Percentiles rank a stretch among this genome's conserved stretches.
These are phyloP conservation scores for Caenorhabditis imperialis DNA, from an alignment of 2,888 invertebrate species.

Conservation along the genomic window DNA sequence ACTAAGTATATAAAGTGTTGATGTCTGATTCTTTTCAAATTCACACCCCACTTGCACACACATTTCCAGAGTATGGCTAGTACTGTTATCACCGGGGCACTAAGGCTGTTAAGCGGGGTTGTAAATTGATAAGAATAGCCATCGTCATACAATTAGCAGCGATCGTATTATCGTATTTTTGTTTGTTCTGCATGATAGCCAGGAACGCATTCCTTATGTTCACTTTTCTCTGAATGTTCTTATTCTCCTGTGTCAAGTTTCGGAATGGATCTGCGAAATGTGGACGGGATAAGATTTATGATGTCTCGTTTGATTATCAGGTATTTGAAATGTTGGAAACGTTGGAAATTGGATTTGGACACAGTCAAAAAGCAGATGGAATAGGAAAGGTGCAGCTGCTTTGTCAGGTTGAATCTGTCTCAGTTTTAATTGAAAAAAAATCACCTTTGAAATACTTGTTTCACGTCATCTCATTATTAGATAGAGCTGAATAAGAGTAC, in stretches of 20 bases:
- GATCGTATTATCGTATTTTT: slow-evolving; percentile 30
- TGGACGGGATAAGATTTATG: not conserved
- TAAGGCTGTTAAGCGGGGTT: too few relatives aligned
- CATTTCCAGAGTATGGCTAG: slow-evolving; percentile 15
- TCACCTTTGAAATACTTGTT: too few relatives aligned
- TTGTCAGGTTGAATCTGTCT: too few relatives aligned
- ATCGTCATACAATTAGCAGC: slow-evolving; percentile 23
- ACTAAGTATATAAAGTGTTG: too few relatives aligned
- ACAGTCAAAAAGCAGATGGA: too few relatives aligned
- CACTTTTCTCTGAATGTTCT: slow-evolving; percentile 16
- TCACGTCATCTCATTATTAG: too few relatives aligned
- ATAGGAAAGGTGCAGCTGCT: too few relatives aligned
- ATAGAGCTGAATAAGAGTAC: too few relatives aligned
- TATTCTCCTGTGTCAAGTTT: slow-evolving; percentile 25
- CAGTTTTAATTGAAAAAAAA: too few relatives aligned
- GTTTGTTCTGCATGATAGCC: slow-evolving; percentile 20
- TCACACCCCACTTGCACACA: not conserved
- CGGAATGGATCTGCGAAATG: too few relatives aligned
- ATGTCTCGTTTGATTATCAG: not conserved
- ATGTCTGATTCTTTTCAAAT: not conserved
- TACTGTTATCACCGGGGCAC: slow-evolving; percentile 37
- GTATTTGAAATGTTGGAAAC: too few relatives aligned
- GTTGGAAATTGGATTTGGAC: too few relatives aligned
- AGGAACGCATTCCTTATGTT: not conserved
- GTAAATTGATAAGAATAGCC: slow-evolving; percentile 36